Percentiles rank a stretch among this genome's conserved stretches.
Conservation (phyloP, 2,113 vertebrate genomes). For the Plotosus lineatus region DNA sequence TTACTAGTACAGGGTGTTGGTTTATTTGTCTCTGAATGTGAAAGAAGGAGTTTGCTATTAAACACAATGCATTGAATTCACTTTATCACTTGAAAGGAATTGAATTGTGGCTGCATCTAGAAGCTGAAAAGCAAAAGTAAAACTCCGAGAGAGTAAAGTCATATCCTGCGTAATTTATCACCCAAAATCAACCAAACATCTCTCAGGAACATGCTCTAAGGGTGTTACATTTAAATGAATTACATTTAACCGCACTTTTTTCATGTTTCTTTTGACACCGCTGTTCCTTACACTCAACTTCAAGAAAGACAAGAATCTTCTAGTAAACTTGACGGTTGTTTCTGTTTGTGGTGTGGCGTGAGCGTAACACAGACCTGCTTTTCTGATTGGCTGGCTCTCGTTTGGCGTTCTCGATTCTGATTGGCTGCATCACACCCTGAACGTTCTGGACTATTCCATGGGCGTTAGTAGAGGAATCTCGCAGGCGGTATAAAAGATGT, state of each 20-base stretch:
- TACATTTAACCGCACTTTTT: neutral
- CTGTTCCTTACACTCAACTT: too few relatives aligned
- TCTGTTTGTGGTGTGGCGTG: neutral
- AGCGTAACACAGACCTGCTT: neutral
- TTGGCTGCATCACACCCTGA: constrained; percentile 47
- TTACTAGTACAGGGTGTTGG: too few relatives aligned
- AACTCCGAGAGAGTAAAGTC: neutral
- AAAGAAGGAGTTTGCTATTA: neutral
- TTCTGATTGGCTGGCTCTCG: neutral
- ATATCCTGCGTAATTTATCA: neutral
- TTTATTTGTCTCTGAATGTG: too few relatives aligned
- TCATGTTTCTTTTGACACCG: neutral
- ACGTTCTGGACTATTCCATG: constrained; percentile 63
- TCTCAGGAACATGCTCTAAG: neutral
- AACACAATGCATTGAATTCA: neutral
- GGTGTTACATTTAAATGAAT: neutral
- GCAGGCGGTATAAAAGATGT: neutral
- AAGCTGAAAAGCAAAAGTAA: neutral
- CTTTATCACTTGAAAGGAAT: neutral
- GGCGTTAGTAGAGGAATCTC: constrained; percentile 7
- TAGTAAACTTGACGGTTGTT: too few relatives aligned
- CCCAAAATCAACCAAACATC: neutral
- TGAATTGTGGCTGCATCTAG: neutral
- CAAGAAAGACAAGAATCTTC: neutral
- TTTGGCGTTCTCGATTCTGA: constrained; percentile 19